Evolutionary conservation across 1,140 invertebrate genomes (phyloP).

Genomic region (Globodera rostochiensis): DNA sequence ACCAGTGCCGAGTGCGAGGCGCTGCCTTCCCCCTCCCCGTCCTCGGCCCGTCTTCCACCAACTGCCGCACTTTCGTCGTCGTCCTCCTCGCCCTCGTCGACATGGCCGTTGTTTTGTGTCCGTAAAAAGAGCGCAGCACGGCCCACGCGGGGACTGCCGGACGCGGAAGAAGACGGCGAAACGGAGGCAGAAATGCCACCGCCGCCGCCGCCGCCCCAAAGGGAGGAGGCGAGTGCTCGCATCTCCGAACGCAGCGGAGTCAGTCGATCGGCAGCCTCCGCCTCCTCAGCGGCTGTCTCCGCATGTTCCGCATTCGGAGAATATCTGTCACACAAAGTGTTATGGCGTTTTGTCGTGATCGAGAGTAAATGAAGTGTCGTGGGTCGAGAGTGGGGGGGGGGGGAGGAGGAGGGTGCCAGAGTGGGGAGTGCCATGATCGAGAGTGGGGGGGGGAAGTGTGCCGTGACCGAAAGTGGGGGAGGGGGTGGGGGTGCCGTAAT

Average conservation of each 20-base stretch:
- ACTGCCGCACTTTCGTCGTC: no score
- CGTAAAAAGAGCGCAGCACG: conserved; percentile 26
- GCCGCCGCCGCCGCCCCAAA: background rate
- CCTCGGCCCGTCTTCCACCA: background rate
- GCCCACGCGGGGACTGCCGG: conserved; percentile 16
- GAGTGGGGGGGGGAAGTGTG: no score
- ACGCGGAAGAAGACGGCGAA: conserved; percentile 22
- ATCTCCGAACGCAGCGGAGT: conserved; percentile 54
- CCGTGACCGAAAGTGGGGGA: no score
- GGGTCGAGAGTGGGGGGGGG: no score
- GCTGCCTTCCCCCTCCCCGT: background rate
- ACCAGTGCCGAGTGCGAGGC: background rate
- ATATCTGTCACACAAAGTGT: background rate
- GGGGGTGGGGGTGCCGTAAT: no score
- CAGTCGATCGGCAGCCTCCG: conserved; percentile 47
- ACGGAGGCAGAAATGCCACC: background rate
- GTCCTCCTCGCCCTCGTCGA: conserved; percentile 30
- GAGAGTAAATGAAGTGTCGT: no score
- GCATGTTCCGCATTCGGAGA: conserved; percentile 35
- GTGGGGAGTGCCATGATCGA: no score
- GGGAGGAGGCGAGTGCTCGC: conserved; percentile 34
- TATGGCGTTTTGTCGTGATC: no score
- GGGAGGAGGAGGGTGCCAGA: no score
- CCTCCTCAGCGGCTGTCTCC: conserved; percentile 47
- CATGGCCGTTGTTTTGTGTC: conserved; percentile 5